Evolutionary conservation across 2,113 vertebrate genomes (phyloP).

Genomic region (Aptenodytes forsteri): DNA sequence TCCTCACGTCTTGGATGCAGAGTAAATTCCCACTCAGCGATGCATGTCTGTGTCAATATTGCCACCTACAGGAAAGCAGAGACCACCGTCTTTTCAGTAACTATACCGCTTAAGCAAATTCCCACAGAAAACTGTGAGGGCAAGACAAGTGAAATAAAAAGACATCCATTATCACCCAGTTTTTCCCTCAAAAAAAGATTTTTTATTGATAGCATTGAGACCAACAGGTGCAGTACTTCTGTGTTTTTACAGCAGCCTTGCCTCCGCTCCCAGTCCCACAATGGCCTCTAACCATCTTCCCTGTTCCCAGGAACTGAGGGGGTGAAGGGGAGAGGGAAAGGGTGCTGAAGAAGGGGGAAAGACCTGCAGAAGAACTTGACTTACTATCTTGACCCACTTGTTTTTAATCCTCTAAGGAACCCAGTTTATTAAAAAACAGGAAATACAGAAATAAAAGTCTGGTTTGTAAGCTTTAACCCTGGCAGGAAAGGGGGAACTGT

Average conservation of each 20-base stretch:
- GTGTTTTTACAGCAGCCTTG: background rate
- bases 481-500: background rate
- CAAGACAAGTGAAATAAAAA: background rate
- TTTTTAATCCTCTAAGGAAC: background rate
- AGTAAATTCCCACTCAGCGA: background rate
- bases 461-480: background rate
- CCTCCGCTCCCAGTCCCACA: background rate
- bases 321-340: background rate
- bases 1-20: rapidly evolving
- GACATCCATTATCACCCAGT: background rate
- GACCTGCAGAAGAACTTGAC: background rate
- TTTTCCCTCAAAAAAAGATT: background rate
- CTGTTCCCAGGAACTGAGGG: background rate
- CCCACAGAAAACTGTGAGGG: background rate
- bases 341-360: background rate
- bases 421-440: background rate
- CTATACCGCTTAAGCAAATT: background rate
- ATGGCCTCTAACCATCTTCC: background rate
- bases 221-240: background rate
- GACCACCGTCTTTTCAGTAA: background rate
- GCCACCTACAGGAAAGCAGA: background rate
- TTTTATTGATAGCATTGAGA: background rate
- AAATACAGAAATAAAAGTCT: background rate
- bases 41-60: background rate
- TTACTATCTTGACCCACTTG: background rate